Percentiles rank a stretch among this genome's conserved stretches.
Conservation (phyloP, 2,113 vertebrate species). For the Uria aalge region DNA sequence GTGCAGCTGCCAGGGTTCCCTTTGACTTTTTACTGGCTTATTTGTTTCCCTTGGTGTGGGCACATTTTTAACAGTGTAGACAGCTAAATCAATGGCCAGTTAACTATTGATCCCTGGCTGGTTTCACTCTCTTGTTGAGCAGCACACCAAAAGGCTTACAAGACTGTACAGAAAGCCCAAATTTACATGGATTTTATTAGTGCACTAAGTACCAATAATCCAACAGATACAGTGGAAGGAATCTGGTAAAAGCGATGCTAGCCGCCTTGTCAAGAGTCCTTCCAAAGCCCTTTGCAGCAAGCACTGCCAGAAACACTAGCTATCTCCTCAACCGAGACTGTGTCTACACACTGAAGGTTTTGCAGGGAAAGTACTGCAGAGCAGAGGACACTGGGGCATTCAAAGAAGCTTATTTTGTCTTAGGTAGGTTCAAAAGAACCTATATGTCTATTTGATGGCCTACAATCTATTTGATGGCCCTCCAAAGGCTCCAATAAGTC, state of each 20-base stretch:
- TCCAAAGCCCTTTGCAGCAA: not conserved
- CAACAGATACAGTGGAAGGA: not conserved
- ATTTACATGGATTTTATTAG: not conserved
- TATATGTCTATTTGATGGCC: not conserved
- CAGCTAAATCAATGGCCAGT: constrained; percentile 33
- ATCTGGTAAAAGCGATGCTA: not conserved
- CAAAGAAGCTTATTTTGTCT: not conserved
- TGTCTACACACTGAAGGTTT: not conserved
- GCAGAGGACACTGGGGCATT: not conserved
- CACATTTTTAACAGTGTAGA: not conserved
- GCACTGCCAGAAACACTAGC: not conserved
- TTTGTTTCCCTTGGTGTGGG: not conserved
- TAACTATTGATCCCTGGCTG: constrained; percentile 12
- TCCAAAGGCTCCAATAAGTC: not conserved
- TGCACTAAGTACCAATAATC: not conserved
- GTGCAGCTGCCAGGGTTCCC: not conserved
- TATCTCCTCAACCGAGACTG: not conserved
- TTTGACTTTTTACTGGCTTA: constrained; percentile 4
- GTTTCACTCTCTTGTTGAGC: not conserved
- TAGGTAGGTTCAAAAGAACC: not conserved
- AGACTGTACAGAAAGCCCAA: not conserved
- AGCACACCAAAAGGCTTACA: not conserved
- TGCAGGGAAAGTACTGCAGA: not conserved
- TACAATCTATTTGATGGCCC: not conserved
- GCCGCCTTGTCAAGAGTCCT: not conserved